These are phyloP conservation scores for Danio choprae DNA, from an alignment of 2,797 vertebrate species.

Conservation along the genomic window DNA sequence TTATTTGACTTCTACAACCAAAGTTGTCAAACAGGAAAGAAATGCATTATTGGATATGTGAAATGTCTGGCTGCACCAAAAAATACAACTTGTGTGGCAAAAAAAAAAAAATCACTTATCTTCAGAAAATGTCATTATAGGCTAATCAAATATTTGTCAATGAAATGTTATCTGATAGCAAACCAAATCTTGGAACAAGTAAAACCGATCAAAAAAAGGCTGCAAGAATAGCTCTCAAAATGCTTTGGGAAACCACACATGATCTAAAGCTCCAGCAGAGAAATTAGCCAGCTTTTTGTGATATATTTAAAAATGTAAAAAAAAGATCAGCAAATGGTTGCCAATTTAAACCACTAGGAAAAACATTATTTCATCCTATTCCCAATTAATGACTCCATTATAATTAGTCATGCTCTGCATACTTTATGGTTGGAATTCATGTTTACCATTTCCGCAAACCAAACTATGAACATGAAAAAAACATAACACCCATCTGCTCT, in stretches of 20 bases:
- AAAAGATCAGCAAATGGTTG: background rate
- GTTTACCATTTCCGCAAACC: conserved; percentile 22
- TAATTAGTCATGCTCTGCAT: conserved; percentile 5
- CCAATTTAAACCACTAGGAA: background rate
- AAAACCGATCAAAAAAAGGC: background rate
- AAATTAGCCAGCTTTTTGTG: background rate
- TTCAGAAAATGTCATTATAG: too few species aligned
- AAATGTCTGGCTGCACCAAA: too few species aligned
- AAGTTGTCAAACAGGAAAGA: too few species aligned
- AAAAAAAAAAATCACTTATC: background rate
- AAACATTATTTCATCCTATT: background rate
- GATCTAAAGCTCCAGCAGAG: background rate
- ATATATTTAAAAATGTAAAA: conserved; percentile 11
- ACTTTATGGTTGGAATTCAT: background rate
- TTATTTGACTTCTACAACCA: too few species aligned
- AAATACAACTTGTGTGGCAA: too few species aligned
- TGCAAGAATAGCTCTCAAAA: background rate
- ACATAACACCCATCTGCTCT: background rate
- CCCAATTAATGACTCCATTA: background rate
- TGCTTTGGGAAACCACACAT: background rate
- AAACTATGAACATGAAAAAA: conserved; percentile 25
- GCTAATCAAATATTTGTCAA: too few species aligned
- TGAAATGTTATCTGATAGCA: background rate
- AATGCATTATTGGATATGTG: too few species aligned
- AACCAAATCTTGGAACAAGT: background rate